phyloP scores from a whole-genome alignment of 2,888 invertebrate species.

The Eudiplozoon nipponicum region DNA sequence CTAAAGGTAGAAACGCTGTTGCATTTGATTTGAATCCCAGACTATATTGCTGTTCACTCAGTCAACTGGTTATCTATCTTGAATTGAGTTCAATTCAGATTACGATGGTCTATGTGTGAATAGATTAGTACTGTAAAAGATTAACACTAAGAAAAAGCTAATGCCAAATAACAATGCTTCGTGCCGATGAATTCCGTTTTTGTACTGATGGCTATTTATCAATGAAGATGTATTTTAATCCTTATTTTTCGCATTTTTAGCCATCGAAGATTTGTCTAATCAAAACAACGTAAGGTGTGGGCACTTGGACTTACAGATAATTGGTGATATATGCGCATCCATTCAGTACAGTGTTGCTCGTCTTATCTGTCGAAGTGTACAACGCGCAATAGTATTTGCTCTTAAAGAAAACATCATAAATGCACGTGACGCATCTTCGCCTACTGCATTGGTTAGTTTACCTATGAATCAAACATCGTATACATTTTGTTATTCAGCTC shows the following conservation, averaged over 20 bases:
- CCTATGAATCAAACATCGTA: background rate
- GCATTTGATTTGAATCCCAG: too few species aligned
- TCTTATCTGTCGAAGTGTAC: slow-evolving; percentile 48
- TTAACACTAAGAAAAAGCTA: too few species aligned
- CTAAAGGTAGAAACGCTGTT: too few species aligned
- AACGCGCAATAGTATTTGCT: slow-evolving; percentile 44
- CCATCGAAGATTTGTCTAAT: slow-evolving; percentile 48
- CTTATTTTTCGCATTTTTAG: slow-evolving; percentile 23
- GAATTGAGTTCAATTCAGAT: too few species aligned
- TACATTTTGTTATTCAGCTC: background rate
- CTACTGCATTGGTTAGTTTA: slow-evolving; percentile 1
- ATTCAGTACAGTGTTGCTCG: slow-evolving; percentile 41
- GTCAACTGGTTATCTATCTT: too few species aligned
- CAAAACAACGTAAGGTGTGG: slow-evolving; percentile 24
- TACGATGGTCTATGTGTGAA: too few species aligned
- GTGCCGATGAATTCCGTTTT: too few species aligned
- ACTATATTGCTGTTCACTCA: too few species aligned
- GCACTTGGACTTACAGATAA: slow-evolving; percentile 37
- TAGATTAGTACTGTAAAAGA: too few species aligned
- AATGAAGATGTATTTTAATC: background rate
- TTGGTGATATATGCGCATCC: slow-evolving; percentile 49
- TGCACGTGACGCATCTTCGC: background rate
- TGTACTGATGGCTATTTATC: too few species aligned
- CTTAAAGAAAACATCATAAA: slow-evolving; percentile 17
- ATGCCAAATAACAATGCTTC: too few species aligned